Percentiles rank a stretch among this genome's conserved stretches.
Evolutionary conservation across 2,113 vertebrate genomes (phyloP).

Genomic region (Bucco capensis): DNA sequence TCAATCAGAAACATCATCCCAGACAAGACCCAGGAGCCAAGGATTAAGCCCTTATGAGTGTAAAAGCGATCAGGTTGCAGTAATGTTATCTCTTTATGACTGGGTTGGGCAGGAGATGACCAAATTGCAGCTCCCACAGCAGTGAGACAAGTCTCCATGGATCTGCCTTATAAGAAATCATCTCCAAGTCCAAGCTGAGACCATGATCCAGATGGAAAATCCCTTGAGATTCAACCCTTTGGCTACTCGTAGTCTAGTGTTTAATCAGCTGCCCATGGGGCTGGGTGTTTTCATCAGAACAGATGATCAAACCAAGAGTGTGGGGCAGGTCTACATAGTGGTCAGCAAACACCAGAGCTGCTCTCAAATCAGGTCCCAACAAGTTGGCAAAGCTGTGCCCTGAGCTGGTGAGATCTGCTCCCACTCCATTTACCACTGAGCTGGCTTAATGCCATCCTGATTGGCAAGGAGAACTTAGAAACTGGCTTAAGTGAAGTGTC

Average conservation of each 20-base stretch:
- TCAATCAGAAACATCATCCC: neutral
- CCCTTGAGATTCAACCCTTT: neutral
- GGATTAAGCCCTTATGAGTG: neutral
- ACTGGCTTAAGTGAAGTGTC: neutral
- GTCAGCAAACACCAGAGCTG: neutral
- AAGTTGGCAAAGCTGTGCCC: neutral
- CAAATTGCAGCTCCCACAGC: neutral
- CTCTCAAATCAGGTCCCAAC: neutral
- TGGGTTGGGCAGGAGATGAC: rapidly evolving
- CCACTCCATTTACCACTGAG: neutral
- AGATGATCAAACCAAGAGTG: neutral
- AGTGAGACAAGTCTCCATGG: neutral
- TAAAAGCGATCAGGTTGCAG: neutral
- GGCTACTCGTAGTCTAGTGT: neutral
- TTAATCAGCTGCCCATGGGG: neutral
- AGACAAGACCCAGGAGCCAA: neutral
- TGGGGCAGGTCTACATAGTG: neutral
- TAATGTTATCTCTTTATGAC: neutral
- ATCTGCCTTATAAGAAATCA: neutral
- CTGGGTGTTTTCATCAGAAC: neutral
- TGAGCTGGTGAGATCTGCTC: neutral
- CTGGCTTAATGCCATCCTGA: neutral
- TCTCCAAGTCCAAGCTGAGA: neutral
- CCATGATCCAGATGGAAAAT: neutral
- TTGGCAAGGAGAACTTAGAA: neutral